These are phyloP conservation scores for Cotesia typhae DNA, from an alignment of 1,140 invertebrate genomes.

Conservation along the genomic window DNA sequence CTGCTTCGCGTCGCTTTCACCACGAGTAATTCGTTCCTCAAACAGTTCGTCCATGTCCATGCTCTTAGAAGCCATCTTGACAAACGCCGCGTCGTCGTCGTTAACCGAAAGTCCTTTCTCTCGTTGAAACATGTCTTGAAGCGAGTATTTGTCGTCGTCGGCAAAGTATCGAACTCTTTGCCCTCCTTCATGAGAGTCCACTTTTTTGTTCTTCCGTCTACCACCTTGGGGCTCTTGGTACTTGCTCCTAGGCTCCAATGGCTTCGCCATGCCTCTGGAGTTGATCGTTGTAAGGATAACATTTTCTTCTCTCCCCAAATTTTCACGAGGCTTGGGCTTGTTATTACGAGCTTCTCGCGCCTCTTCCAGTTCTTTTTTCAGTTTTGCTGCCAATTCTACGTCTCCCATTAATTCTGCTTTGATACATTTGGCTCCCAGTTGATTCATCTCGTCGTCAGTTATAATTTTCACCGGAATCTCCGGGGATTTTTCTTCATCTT, in stretches of 20 bases:
- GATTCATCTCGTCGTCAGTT: conserved; percentile 86
- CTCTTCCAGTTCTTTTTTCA: conserved; percentile 79
- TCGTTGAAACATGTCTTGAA: conserved; percentile 88
- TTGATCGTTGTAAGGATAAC: conserved; percentile 79
- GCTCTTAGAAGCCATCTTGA: conserved; percentile 74
- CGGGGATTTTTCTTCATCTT: conserved; percentile 40
- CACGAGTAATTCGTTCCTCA: conserved; percentile 75
- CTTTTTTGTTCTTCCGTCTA: conserved; percentile 67
- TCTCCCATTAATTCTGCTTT: conserved; percentile 93
- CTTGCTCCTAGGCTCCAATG: conserved; percentile 59
- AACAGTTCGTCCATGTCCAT: conserved; percentile 88
- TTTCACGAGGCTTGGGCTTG: conserved; percentile 3
- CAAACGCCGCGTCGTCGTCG: conserved; percentile 84
- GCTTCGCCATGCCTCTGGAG: conserved; percentile 70
- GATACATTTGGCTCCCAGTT: conserved; percentile 84
- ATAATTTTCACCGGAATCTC: conserved; percentile 48
- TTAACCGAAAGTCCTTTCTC: conserved; percentile 86
- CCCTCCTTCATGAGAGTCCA: conserved; percentile 78
- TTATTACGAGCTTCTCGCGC: conserved; percentile 71
- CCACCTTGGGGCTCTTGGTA: conserved; percentile 51
- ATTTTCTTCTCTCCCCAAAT: conserved; percentile 63
- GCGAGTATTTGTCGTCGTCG: conserved; percentile 89
- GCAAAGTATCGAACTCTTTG: conserved; percentile 85
- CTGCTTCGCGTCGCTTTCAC: conserved; percentile 70
- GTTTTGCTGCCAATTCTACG: conserved; percentile 70